These are phyloP conservation scores for Macaria liturata DNA, from an alignment of 2,888 invertebrate genomes.

Conservation along the genomic window DNA sequence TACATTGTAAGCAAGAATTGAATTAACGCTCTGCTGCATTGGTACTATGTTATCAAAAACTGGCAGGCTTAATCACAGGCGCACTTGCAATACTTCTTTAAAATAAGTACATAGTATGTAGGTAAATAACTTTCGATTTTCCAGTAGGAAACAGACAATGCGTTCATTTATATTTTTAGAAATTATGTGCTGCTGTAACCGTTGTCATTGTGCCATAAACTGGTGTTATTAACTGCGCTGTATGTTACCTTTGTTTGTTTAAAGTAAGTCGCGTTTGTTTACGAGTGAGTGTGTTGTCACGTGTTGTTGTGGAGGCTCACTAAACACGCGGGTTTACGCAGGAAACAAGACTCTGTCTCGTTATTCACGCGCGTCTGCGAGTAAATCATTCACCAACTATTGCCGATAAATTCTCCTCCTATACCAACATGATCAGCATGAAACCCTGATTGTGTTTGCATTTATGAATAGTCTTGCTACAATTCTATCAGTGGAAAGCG, in stretches of 20 bases:
- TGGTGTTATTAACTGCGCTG: conserved; percentile 37
- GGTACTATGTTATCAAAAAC: background rate
- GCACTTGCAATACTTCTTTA: too few relatives aligned
- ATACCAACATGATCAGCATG: conserved; percentile 37
- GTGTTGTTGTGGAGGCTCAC: conserved; percentile 33
- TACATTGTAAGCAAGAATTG: conserved; percentile 8
- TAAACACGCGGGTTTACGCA: conserved; percentile 53
- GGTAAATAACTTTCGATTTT: conserved; percentile 2
- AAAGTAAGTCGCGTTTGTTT: conserved; percentile 44
- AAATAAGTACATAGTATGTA: too few relatives aligned
- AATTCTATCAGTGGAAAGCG: background rate
- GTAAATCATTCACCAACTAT: conserved; percentile 37
- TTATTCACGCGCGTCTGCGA: conserved; percentile 37
- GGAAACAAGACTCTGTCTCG: conserved; percentile 21
- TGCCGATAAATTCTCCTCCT: conserved; percentile 41
- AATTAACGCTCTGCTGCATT: conserved; percentile 2
- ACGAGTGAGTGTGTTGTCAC: conserved; percentile 60
- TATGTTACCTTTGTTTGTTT: conserved; percentile 49
- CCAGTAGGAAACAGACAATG: background rate
- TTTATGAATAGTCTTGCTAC: conserved; percentile 1
- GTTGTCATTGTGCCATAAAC: background rate
- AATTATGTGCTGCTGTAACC: conserved; percentile 1
- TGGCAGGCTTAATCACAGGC: background rate
- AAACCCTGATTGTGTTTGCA: conserved; percentile 26
- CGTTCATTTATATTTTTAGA: background rate